A percentile compares a stretch with the other conserved stretches of the same genome.
These are phyloP conservation scores for Periophthalmus magnuspinnatus DNA, from an alignment of 2,797 vertebrate species.

Conservation along the genomic window DNA sequence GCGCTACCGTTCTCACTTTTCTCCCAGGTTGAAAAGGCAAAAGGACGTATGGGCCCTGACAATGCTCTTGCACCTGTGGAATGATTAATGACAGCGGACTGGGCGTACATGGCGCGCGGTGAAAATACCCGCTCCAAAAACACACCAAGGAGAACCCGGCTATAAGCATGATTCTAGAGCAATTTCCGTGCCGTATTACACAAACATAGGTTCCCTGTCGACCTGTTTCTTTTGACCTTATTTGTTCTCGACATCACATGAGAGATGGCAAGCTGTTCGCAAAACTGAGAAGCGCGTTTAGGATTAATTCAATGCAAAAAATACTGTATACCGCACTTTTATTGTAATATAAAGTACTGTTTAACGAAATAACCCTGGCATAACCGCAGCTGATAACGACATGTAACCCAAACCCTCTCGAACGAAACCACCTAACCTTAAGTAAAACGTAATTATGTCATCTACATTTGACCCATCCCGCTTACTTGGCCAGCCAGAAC, in stretches of 20 bases:
- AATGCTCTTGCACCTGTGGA: constrained; percentile 59
- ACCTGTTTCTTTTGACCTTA: constrained; percentile 11
- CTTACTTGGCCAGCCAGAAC: too few relatives aligned
- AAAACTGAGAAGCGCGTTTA: neutral
- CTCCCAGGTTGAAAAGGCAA: constrained; percentile 53
- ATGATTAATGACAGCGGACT: constrained; percentile 64
- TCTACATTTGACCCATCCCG: too few relatives aligned
- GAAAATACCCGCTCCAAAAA: constrained; percentile 42
- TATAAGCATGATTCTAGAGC: constrained; percentile 22
- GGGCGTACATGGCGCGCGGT: constrained; percentile 30
- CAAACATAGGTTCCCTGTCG: constrained; percentile 15
- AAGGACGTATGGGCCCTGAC: constrained; percentile 63
- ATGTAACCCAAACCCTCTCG: neutral
- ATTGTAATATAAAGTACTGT: too few relatives aligned
- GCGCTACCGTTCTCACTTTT: constrained; percentile 26
- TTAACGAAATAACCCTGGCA: too few relatives aligned
- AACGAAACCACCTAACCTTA: constrained; percentile 32
- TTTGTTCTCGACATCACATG: constrained; percentile 1
- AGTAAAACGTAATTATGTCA: too few relatives aligned
- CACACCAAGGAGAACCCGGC: constrained; percentile 33
- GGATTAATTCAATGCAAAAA: neutral
- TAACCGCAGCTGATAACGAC: too few relatives aligned
- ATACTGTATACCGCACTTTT: neutral
- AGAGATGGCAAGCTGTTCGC: neutral
- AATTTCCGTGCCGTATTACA: constrained; percentile 29